Base-by-base conservation (phyloP, 2,113 vertebrate genomes). In the Gasterosteus nipponicus region DNA sequence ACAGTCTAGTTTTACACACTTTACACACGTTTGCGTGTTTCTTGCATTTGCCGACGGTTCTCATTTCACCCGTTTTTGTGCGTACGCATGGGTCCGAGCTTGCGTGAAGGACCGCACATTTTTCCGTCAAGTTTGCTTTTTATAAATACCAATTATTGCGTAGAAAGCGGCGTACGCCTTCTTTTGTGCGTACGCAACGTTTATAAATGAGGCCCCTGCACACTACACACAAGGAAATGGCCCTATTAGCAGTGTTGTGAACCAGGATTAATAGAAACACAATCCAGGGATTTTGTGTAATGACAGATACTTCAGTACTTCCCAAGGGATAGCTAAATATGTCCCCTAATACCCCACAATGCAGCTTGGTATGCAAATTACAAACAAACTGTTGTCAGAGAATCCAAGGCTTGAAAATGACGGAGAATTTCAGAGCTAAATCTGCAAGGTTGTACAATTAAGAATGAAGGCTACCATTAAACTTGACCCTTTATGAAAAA, bases 231-330 rank as follows among this genome's bases (percentile, higher is more conserved):
- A 82, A 67, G 73, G 22, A 80, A 78, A 84, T 69, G 7, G 73
- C 63, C 69, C 66, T 80, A 83, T 89, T 85, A 85, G 73, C 33
- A 56, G 41, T 38, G 53, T 78, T 41, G 16, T 71, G 69, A 81
- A 87, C 79, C 47, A 71, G 77, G 75, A 89, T 87, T 80, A 87
- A 77, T 71, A 74, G 64, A 15, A 80, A 69, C 89, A 72, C 77
- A 66, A 89, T 87, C 59, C 16, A 38, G 59, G 85, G 68, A 84
- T 84, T 89, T 81, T 77, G 15, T 80, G 77, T 81, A 44, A 80
- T 78, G 41, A 71, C 16, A 58, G 60, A 63, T 35, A 59, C 75
- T 87, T 82, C 71, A 84, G 11, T 49, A 5, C 65, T 61, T 83
- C 61, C 79, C 76, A 71, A 62, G 58, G 71, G 74, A 80, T 19